Evolutionary conservation across 2,888 invertebrate species (phyloP).

Genomic region (Adela reaumurella): DNA sequence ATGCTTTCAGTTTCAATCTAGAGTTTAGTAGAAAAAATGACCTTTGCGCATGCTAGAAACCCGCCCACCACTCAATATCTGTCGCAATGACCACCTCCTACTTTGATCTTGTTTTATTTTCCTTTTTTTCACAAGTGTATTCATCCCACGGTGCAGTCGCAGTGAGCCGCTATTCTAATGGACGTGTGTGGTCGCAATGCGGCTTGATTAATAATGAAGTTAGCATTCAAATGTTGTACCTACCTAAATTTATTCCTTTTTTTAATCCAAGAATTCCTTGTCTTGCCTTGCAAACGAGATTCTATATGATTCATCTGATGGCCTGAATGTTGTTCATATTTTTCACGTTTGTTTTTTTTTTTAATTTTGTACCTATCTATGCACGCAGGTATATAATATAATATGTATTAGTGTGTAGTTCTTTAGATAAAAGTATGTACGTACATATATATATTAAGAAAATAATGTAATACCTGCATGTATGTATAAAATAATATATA

Average conservation of each 20-base stretch:
- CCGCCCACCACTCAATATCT: slow-evolving; percentile 57
- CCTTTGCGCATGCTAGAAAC: slow-evolving; percentile 49
- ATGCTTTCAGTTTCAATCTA: slow-evolving; percentile 19
- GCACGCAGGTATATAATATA: too few relatives aligned
- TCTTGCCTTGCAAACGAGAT: slow-evolving; percentile 2
- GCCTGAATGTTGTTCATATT: too few relatives aligned
- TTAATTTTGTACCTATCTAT: too few relatives aligned
- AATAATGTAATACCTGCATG: too few relatives aligned
- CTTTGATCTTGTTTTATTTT: slow-evolving; percentile 47
- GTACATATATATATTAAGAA: too few relatives aligned
- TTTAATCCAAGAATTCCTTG: neutral
- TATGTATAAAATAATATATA: too few relatives aligned
- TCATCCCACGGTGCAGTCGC: neutral
- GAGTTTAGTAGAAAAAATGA: neutral
- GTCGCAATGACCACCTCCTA: slow-evolving; percentile 50
- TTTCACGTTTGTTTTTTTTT: too few relatives aligned
- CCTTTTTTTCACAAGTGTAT: slow-evolving; percentile 29
- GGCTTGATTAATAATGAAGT: slow-evolving; percentile 47
- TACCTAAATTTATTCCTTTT: too few relatives aligned
- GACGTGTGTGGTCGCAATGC: slow-evolving; percentile 26
- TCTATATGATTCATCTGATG: too few relatives aligned
- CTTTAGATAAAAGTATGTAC: too few relatives aligned
- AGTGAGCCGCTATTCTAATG: neutral
- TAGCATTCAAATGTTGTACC: slow-evolving; percentile 7
- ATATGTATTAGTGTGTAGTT: too few relatives aligned